phyloP scores from a whole-genome alignment of 2,797 vertebrate genomes.

The Choloepus didactylus region DNA sequence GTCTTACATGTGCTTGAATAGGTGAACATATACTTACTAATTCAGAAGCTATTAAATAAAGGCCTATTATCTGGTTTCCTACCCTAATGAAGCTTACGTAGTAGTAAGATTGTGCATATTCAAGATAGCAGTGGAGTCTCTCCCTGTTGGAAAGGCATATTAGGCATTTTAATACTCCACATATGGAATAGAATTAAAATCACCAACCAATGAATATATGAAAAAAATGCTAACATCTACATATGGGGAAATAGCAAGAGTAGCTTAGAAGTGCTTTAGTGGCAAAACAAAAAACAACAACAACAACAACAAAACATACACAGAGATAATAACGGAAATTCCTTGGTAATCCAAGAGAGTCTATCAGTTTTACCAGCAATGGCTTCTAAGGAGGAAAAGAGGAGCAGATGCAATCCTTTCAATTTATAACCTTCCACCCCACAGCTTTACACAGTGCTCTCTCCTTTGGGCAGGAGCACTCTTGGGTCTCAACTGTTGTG shows the following conservation, averaged over 20 bases:
- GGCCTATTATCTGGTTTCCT: background rate
- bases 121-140: background rate
- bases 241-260: background rate
- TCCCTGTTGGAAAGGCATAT: background rate
- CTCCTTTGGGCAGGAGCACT: constrained; percentile 67
- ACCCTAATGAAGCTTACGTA: background rate
- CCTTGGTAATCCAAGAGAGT: background rate
- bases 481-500: constrained; percentile 79
- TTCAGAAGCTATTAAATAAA: background rate
- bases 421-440: background rate
- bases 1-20: constrained; percentile 30
- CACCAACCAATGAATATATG: constrained; percentile 20
- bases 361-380: background rate
- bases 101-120: background rate
- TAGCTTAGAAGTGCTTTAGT: background rate
- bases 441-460: background rate
- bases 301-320: background rate
- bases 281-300: background rate
- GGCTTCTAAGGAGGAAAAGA: constrained; percentile 26
- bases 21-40: background rate
- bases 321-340: constrained; percentile 27
- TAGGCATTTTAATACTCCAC: background rate
- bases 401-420: background rate
- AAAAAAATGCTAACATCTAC: constrained; percentile 13
- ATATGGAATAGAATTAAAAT: constrained; percentile 38